Base-by-base conservation (phyloP, 1,140 invertebrate genomes). In the Eciton burchellii region DNA sequence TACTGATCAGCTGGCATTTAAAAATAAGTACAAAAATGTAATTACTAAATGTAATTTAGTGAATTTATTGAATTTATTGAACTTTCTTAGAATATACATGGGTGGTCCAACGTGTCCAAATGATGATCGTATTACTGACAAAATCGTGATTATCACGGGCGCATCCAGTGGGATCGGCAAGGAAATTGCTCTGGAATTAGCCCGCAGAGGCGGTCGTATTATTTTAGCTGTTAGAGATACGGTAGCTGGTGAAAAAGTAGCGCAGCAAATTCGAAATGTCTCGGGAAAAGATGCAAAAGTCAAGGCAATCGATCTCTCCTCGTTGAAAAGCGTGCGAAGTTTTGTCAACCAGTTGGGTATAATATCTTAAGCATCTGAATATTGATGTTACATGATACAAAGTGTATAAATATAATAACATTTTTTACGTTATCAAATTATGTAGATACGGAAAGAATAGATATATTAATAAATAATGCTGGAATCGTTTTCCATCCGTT, bases 291-390 rank as follows among this genome's bases (percentile, higher is more conserved):
- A 16, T 52, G 49, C 49, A 14, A n/a, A 52, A 52, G 49, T 52
- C 14, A 16, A 52, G 49, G 49, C 49, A 14, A 16, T 52, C 49
- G 49, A 52, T 52, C 49, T 52, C 14, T 52, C 49, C 49, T 52
- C 49, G 49, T n/a, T 52, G 49, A 52, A 52, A 14, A 52, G n/a
- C 14, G 49, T 52, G 14, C 49, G n/a, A n/a, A 52, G 49, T n/a
- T 52, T 52, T 52, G 49, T 52, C 49, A n/a, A 52, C 12, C 49
- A 52, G 49, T 52, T 52, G 49, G 49, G 49, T 52, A 52, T 52
- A 52, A 62, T 0, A 81, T 54, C 72, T 81, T 73, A 41, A 62
- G 76, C 88, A 96, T 95, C 94, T 73, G 95, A 52, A 52, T n/a
- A 16, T 52, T 52, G n/a, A 16, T 52, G 5, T 52, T n/a, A 1